A percentile compares a stretch with the other conserved stretches of the same genome.
These are phyloP conservation scores for Halcyon badia DNA, from an alignment of 2,797 vertebrate genomes.

Conservation along the genomic window DNA sequence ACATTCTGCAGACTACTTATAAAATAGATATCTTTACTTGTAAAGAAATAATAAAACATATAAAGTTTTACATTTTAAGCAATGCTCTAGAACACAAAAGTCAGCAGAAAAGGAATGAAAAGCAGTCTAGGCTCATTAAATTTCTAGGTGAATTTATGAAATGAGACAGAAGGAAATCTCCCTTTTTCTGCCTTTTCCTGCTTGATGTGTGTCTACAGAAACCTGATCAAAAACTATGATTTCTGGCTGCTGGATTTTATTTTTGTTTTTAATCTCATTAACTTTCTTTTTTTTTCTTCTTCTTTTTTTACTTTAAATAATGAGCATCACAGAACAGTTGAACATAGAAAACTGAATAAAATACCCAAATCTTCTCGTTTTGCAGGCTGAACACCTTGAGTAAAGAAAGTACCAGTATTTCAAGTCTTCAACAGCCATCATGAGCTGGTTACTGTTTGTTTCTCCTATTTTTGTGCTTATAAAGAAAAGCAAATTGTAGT, in stretches of 20 bases:
- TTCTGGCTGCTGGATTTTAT: background rate
- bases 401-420: background rate
- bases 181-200: background rate
- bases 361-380: background rate
- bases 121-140: background rate
- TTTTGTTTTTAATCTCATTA: background rate
- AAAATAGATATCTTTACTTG: background rate
- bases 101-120: background rate
- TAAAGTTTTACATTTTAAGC: background rate
- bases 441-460: background rate
- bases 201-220: background rate
- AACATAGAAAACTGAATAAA: background rate
- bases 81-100: background rate
- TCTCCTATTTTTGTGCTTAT: background rate
- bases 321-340: background rate
- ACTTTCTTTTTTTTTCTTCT: background rate
- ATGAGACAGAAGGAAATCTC: background rate
- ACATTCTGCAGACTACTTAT: background rate
- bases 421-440: background rate
- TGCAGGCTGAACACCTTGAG: background rate
- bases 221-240: background rate
- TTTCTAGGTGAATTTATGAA: background rate
- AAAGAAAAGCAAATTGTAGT: background rate
- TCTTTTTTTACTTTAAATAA: background rate
- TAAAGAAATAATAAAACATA: background rate